These are phyloP conservation scores for Tricholauxania praeusta DNA, from an alignment of 2,888 invertebrate species.

Conservation along the genomic window DNA sequence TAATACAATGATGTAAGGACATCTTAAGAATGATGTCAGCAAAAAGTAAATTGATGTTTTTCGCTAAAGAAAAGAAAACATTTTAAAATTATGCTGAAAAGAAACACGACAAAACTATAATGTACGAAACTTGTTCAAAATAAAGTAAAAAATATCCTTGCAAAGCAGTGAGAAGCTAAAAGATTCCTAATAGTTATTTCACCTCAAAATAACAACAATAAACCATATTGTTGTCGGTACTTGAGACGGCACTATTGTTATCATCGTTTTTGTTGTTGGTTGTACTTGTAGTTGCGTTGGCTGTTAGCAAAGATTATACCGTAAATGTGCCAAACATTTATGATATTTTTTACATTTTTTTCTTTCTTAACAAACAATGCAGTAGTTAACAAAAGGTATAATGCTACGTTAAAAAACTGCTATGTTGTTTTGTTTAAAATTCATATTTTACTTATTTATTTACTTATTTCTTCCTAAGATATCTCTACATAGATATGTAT, in stretches of 20 bases:
- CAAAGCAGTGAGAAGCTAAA: too few species aligned
- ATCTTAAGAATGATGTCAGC: too few species aligned
- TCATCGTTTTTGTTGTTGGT: background rate
- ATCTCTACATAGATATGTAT: background rate
- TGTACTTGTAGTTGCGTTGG: background rate
- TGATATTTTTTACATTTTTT: background rate
- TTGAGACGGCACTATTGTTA: background rate
- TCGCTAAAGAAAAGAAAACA: too few species aligned
- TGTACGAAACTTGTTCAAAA: too few species aligned
- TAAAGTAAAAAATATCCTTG: too few species aligned
- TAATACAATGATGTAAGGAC: too few species aligned
- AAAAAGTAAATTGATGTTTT: too few species aligned
- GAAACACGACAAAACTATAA: too few species aligned
- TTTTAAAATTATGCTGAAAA: too few species aligned
- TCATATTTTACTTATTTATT: background rate
- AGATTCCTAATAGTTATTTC: background rate
- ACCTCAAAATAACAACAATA: conserved; percentile 11
- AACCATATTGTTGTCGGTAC: conserved; percentile 2
- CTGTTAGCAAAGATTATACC: conserved; percentile 3
- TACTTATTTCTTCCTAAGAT: background rate
- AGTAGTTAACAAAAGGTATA: conserved; percentile 20
- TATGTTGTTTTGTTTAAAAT: conserved; percentile 13
- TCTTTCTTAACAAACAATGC: conserved; percentile 26
- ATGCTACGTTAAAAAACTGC: background rate
- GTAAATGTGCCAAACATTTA: conserved; percentile 29